Conservation (phyloP, 2,113 vertebrate species). For the Psilopsiagon aurifrons region DNA sequence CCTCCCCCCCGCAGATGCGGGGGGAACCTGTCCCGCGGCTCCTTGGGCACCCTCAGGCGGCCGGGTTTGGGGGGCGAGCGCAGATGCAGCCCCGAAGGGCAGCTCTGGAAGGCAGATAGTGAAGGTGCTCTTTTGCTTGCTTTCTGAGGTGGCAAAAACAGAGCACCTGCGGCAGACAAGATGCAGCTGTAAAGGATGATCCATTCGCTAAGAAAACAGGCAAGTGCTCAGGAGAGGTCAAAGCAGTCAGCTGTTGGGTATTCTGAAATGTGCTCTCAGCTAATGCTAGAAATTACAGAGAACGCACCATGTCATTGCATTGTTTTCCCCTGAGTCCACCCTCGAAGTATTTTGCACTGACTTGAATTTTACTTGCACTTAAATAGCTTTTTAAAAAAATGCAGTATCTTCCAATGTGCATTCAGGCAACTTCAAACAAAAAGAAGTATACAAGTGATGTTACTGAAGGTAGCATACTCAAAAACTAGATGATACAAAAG, state of each 20-base stretch:
- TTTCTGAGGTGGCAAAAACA: accelerated
- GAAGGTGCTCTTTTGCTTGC: accelerated
- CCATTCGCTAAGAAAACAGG: accelerated
- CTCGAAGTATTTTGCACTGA: too few species aligned
- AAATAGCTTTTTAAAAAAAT: not conserved
- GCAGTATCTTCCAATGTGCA: not conserved
- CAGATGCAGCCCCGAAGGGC: accelerated
- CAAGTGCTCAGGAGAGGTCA: not conserved
- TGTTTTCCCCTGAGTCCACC: not conserved
- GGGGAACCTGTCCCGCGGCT: not conserved
- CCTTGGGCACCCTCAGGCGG: not conserved
- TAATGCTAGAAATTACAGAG: not conserved
- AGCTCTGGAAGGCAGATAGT: accelerated
- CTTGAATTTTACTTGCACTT: not conserved
- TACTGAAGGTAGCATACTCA: not conserved
- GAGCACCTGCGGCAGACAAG: not conserved
- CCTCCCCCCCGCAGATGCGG: not conserved
- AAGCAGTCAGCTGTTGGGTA: accelerated
- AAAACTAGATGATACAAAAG: not conserved
- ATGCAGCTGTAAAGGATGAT: not conserved
- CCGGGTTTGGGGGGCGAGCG: not conserved
- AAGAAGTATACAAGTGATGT: not conserved
- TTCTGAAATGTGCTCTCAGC: accelerated
- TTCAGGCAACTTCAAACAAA: not conserved
- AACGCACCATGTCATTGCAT: accelerated